Evolutionary conservation across 2,888 invertebrate species (phyloP).

Genomic region (Melipona beecheii): DNA sequence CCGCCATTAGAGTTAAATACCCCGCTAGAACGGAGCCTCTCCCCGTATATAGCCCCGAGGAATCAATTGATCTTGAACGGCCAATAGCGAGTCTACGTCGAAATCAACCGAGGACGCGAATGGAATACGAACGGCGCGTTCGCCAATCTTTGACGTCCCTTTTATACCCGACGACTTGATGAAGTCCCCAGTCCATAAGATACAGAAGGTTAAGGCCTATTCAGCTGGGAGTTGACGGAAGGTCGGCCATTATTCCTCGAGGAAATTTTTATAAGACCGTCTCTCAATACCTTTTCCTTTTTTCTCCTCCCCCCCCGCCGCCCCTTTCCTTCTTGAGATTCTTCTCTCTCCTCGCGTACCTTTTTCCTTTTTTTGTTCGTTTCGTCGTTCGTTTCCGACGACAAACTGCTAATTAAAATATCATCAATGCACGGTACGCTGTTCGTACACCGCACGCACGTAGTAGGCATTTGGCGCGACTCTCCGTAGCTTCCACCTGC

Average conservation of each 20-base stretch:
- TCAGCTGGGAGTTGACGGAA: not conserved
- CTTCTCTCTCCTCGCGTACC: too few relatives aligned
- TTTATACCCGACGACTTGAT: not conserved
- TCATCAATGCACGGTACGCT: constrained; percentile 15
- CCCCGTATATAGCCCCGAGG: not conserved
- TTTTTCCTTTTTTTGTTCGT: not conserved
- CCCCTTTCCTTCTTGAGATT: not conserved
- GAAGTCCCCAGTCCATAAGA: not conserved
- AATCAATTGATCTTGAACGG: not conserved
- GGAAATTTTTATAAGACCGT: not conserved
- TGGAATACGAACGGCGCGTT: not conserved
- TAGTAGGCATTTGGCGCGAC: not conserved
- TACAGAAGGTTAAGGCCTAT: not conserved
- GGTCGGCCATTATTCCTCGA: not conserved
- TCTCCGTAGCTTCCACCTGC: constrained; percentile 34
- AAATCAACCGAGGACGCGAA: not conserved
- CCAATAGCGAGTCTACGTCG: not conserved
- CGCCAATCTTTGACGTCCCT: not conserved
- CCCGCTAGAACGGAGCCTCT: not conserved
- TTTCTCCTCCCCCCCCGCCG: too few relatives aligned
- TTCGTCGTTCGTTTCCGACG: not conserved
- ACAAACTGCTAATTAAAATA: constrained; percentile 28
- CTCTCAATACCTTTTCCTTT: not conserved
- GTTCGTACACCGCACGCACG: not conserved
- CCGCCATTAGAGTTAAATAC: not conserved